A percentile compares a stretch with the other conserved stretches of the same genome.
These are phyloP conservation scores for Montifringilla adamsi DNA, from an alignment of 2,113 vertebrate genomes.

Conservation along the genomic window DNA sequence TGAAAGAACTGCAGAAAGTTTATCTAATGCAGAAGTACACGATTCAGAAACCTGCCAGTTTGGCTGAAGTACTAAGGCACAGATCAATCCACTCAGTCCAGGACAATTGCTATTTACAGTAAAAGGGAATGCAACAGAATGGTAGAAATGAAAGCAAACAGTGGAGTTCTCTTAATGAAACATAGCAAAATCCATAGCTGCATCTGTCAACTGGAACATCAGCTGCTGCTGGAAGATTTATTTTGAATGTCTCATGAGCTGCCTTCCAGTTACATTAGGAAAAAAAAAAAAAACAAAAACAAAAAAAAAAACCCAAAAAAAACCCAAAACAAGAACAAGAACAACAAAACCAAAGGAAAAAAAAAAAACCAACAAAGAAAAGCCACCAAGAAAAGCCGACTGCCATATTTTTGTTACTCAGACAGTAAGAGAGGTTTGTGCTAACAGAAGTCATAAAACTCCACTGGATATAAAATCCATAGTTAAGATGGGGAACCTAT, in stretches of 20 bases:
- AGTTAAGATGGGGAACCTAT: not conserved
- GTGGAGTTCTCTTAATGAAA: slow-evolving; percentile 38
- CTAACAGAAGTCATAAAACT: not conserved
- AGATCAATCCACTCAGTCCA: not conserved
- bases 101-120: not conserved
- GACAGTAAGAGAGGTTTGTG: not conserved
- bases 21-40: not conserved
- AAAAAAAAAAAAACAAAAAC: not conserved
- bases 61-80: not conserved
- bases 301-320: not conserved
- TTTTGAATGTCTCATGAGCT: slow-evolving; percentile 38
- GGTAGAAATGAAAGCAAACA: slow-evolving; percentile 28
- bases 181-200: slow-evolving; percentile 27
- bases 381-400: not conserved
- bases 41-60: not conserved
- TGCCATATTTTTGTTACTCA: not conserved
- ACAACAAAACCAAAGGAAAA: not conserved
- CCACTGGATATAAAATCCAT: not conserved
- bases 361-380: no score
- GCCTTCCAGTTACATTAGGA: not conserved
- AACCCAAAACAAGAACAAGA: not conserved
- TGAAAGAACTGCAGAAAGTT: slow-evolving; percentile 1
- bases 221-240: slow-evolving; percentile 37
- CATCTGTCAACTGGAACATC: slow-evolving; percentile 62
- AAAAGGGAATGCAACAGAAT: not conserved